A percentile compares a stretch with the other conserved stretches of the same genome.
phyloP scores from a whole-genome alignment of 1,140 invertebrate species.

The Zaprionus inermis region DNA sequence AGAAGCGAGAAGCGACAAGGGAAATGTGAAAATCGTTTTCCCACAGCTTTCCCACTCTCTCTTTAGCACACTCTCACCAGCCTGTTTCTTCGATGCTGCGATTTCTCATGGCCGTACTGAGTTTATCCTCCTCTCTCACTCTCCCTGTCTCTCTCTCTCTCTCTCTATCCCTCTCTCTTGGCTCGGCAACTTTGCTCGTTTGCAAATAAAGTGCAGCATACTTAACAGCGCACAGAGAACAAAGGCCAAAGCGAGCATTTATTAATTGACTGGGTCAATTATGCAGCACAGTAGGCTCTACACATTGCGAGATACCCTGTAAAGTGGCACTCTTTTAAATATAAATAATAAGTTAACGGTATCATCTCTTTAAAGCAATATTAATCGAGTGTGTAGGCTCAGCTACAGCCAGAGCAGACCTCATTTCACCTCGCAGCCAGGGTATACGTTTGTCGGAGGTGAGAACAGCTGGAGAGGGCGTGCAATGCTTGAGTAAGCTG shows the following conservation, averaged over 20 bases:
- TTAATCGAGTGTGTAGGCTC: too few species aligned
- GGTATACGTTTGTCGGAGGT: neutral
- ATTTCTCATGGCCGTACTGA: too few species aligned
- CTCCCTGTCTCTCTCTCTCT: slow-evolving; percentile 1
- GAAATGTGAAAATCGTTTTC: slow-evolving; percentile 36
- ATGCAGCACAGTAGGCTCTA: slow-evolving; percentile 14
- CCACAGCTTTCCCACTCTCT: neutral
- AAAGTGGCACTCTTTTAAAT: neutral
- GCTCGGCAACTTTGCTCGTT: slow-evolving; percentile 41
- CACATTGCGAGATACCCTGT: neutral
- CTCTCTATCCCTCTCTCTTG: neutral
- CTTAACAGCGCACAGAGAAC: slow-evolving; percentile 38
- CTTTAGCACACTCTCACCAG: neutral
- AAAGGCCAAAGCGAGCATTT: slow-evolving; percentile 56
- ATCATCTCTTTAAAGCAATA: too few species aligned
- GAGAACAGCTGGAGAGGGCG: slow-evolving; percentile 3
- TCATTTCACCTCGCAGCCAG: neutral
- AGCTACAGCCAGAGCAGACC: neutral
- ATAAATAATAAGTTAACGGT: too few species aligned
- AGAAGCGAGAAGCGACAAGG: slow-evolving; percentile 23
- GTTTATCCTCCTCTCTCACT: neutral
- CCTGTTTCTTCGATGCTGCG: neutral
- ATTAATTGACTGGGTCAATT: slow-evolving; percentile 71
- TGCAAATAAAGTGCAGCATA: slow-evolving; percentile 57
- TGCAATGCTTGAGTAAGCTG: slow-evolving; percentile 22